Conservation (phyloP, 2,888 invertebrate species). For the Plutella xylostella region DNA sequence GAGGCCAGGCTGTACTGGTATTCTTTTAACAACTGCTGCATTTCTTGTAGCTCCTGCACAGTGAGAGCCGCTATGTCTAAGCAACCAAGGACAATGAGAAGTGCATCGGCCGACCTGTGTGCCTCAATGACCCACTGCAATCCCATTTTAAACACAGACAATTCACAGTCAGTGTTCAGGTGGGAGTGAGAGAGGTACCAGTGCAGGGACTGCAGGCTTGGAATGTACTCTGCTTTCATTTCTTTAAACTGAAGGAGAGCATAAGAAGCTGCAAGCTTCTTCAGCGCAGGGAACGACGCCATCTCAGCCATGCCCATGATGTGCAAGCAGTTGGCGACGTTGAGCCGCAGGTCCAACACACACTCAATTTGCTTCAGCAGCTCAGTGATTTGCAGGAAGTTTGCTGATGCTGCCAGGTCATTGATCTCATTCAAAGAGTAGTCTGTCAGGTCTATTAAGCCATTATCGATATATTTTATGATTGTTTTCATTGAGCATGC, state of each 20-base stretch:
- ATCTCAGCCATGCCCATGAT: slow-evolving; percentile 43
- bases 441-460: slow-evolving; percentile 43
- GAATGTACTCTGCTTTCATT: slow-evolving; percentile 39
- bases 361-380: slow-evolving; percentile 48
- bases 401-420: slow-evolving; percentile 43
- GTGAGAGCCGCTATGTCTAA: slow-evolving; percentile 38
- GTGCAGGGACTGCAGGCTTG: slow-evolving; percentile 35
- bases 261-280: slow-evolving; percentile 32
- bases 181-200: slow-evolving; percentile 58
- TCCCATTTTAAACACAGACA: slow-evolving; percentile 50
- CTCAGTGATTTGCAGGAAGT: slow-evolving; percentile 51
- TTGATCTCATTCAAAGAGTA: slow-evolving; percentile 30
- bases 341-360: slow-evolving; percentile 35
- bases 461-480: slow-evolving; percentile 42
- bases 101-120: slow-evolving; percentile 37
- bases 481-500: slow-evolving; percentile 45
- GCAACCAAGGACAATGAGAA: slow-evolving; percentile 43
- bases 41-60: slow-evolving; percentile 29
- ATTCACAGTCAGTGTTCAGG: slow-evolving; percentile 36
- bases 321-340: slow-evolving; percentile 39
- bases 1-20: slow-evolving; percentile 34
- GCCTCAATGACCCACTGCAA: slow-evolving; percentile 36
- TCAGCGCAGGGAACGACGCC: slow-evolving; percentile 32
- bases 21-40: slow-evolving; percentile 26
- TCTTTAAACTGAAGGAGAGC: slow-evolving; percentile 41